Evolutionary conservation across 2,797 vertebrate species (phyloP).

Genomic region (Telmatherina bonti): DNA sequence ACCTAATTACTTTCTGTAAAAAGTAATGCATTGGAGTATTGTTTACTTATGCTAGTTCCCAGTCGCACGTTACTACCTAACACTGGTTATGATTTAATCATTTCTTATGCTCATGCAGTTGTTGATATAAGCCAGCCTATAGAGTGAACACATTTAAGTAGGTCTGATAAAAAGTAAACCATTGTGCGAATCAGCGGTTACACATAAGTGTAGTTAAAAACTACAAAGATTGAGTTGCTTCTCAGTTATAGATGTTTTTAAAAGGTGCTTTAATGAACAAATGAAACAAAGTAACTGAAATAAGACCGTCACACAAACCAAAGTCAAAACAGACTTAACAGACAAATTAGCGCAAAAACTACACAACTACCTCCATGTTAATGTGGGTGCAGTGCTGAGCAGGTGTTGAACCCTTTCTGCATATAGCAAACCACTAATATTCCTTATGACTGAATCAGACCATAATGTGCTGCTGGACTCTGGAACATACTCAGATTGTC

Average conservation of each 20-base stretch:
- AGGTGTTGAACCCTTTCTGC: constrained; percentile 47
- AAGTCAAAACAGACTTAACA: constrained; percentile 44
- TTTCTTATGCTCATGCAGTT: background rate
- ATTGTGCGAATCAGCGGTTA: too few relatives aligned
- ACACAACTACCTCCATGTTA: constrained; percentile 43
- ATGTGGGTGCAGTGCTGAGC: constrained; percentile 55
- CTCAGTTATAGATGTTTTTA: too few relatives aligned
- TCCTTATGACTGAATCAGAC: constrained; percentile 46
- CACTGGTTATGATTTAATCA: background rate
- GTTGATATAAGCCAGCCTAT: too few relatives aligned
- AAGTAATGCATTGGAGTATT: too few relatives aligned
- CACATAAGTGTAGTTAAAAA: too few relatives aligned
- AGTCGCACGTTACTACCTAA: too few relatives aligned
- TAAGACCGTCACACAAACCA: constrained; percentile 1
- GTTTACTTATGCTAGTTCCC: too few relatives aligned
- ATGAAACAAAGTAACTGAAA: background rate
- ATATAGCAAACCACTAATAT: constrained; percentile 59
- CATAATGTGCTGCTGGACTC: constrained; percentile 51
- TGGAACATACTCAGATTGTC: constrained; percentile 39
- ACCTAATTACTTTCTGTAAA: too few relatives aligned
- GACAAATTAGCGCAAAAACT: constrained; percentile 44
- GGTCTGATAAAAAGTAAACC: too few relatives aligned
- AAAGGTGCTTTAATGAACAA: background rate
- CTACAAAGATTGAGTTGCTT: too few relatives aligned
- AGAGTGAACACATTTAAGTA: too few relatives aligned